These are phyloP conservation scores for Heliconius erato DNA, from an alignment of 2,888 invertebrate species.

Conservation along the genomic window DNA sequence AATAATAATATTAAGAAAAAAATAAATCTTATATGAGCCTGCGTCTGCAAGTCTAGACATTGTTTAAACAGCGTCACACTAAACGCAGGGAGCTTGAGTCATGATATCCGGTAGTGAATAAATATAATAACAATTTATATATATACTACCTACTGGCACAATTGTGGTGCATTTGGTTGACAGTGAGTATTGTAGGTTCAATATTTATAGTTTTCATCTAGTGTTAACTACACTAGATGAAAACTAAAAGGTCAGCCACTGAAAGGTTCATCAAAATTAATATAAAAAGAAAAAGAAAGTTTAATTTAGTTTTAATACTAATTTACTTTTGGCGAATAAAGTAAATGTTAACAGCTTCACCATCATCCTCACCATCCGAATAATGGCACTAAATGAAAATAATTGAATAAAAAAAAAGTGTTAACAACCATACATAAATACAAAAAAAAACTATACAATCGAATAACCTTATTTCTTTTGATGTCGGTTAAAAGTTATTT, in stretches of 20 bases:
- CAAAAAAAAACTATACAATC: too few relatives aligned
- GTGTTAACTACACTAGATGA: too few relatives aligned
- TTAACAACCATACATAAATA: too few relatives aligned
- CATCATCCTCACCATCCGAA: too few relatives aligned
- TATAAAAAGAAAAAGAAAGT: too few relatives aligned
- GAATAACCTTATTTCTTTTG: neutral
- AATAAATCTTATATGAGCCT: slow-evolving; percentile 4
- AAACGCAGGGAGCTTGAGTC: slow-evolving; percentile 14
- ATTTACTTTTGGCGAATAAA: too few relatives aligned
- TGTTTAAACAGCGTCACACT: slow-evolving; percentile 18
- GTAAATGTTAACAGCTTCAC: too few relatives aligned
- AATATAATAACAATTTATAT: neutral
- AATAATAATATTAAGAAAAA: neutral
- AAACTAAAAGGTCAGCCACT: too few relatives aligned
- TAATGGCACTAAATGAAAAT: too few relatives aligned
- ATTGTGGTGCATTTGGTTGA: neutral
- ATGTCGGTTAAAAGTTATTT: neutral
- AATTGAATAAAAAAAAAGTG: too few relatives aligned
- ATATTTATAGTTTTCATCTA: neutral
- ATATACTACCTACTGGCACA: neutral
- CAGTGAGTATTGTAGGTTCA: neutral
- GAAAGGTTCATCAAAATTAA: too few relatives aligned
- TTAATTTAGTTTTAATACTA: too few relatives aligned
- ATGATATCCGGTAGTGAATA: neutral
- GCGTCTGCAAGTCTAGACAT: slow-evolving; percentile 28